These are phyloP conservation scores for Bombus sylvicola DNA, from an alignment of 1,140 invertebrate genomes.

Conservation along the genomic window DNA sequence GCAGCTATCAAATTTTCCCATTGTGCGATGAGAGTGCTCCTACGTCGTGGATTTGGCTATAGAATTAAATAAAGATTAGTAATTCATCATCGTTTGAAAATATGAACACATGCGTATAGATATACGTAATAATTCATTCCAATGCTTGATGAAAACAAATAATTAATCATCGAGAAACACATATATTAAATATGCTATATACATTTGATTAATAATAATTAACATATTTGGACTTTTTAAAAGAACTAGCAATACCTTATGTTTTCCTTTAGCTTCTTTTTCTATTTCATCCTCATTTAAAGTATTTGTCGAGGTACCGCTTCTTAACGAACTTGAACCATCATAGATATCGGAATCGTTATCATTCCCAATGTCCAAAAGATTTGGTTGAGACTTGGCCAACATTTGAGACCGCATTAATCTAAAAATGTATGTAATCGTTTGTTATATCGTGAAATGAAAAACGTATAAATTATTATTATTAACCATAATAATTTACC, in stretches of 20 bases:
- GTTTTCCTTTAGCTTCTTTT: slow-evolving; percentile 71
- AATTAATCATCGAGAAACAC: background rate
- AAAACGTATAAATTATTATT: background rate
- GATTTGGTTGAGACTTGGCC: slow-evolving; percentile 82
- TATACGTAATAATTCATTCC: background rate
- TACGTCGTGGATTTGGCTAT: slow-evolving; percentile 77
- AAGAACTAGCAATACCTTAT: slow-evolving; percentile 65
- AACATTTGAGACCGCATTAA: slow-evolving; percentile 80
- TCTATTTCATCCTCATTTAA: slow-evolving; percentile 75
- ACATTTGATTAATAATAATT: background rate
- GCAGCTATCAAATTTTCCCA: slow-evolving; percentile 83
- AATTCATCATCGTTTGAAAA: background rate
- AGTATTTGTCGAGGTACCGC: slow-evolving; percentile 74
- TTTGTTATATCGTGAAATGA: slow-evolving; percentile 15
- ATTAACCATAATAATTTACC: slow-evolving; percentile 12
- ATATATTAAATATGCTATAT: background rate
- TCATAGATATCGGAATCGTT: slow-evolving; percentile 77
- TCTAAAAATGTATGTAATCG: slow-evolving; percentile 68
- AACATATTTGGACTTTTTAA: background rate
- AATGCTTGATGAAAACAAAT: background rate
- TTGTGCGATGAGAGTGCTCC: slow-evolving; percentile 82
- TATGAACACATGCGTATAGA: background rate
- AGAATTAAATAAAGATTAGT: slow-evolving; percentile 30
- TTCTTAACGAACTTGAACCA: slow-evolving; percentile 72
- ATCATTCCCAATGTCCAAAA: slow-evolving; percentile 77